These are phyloP conservation scores for Chrysolina oricalcia DNA, from an alignment of 2,888 invertebrate species.

Conservation along the genomic window DNA sequence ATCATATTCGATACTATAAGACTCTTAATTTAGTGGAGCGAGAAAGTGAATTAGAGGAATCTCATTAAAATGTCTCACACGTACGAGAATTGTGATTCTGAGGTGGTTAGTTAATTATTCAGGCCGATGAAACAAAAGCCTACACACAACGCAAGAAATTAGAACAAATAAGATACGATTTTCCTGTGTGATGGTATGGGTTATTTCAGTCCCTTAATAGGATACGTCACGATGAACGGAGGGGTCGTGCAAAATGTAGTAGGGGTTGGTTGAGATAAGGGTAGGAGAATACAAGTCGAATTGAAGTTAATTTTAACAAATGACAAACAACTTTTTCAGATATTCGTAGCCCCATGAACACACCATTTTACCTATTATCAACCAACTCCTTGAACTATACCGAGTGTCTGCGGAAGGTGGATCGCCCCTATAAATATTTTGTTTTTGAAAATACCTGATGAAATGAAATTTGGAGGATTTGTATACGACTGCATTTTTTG, in stretches of 20 bases:
- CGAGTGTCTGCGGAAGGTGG: too few species aligned
- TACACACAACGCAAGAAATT: constrained; percentile 66
- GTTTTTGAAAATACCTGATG: too few species aligned
- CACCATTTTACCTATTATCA: too few species aligned
- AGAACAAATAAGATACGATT: constrained; percentile 66
- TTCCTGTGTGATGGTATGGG: constrained; percentile 54
- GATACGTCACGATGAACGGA: not conserved
- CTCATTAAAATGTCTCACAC: constrained; percentile 69
- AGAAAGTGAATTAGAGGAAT: constrained; percentile 61
- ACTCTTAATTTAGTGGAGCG: constrained; percentile 62
- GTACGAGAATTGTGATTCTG: constrained; percentile 71
- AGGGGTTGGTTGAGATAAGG: too few species aligned
- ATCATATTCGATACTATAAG: constrained; percentile 61
- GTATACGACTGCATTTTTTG: too few species aligned
- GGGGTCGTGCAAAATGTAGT: not conserved
- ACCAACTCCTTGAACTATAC: too few species aligned
- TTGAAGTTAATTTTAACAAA: not conserved
- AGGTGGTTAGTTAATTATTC: constrained; percentile 70
- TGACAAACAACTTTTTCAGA: not conserved
- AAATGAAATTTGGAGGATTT: too few species aligned
- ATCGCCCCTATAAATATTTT: too few species aligned
- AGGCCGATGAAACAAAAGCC: constrained; percentile 65
- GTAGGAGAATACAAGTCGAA: too few species aligned
- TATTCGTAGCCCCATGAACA: too few species aligned
- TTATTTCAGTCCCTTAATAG: not conserved